Conservation (phyloP, 2,888 invertebrate genomes). For the Adelphocoris suturalis region DNA sequence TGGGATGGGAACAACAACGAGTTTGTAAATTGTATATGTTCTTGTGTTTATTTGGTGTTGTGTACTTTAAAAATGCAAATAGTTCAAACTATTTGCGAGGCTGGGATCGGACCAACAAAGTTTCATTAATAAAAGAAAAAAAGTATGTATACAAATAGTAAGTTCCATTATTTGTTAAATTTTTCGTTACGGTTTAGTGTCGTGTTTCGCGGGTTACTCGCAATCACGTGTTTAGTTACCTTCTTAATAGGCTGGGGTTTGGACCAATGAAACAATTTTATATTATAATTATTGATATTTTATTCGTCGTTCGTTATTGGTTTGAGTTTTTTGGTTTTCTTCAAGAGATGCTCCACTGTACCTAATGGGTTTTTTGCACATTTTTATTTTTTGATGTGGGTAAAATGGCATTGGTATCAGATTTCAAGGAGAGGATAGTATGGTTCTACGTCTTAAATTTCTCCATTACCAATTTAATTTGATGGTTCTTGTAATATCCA, state of each 20-base stretch:
- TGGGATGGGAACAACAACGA: conserved; percentile 68
- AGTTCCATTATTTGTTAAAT: background rate
- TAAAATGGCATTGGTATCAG: too few species aligned
- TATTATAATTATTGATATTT: conserved; percentile 43
- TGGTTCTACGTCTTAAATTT: too few species aligned
- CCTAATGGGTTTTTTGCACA: background rate
- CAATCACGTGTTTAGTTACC: background rate
- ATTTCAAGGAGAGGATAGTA: too few species aligned
- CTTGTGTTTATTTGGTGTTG: conserved; percentile 66
- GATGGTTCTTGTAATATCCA: too few species aligned
- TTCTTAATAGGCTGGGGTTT: conserved; percentile 62
- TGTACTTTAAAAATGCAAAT: conserved; percentile 68
- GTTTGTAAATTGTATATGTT: conserved; percentile 66
- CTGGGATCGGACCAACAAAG: conserved; percentile 71
- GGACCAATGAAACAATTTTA: conserved; percentile 64
- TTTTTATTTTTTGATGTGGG: background rate
- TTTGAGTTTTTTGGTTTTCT: background rate
- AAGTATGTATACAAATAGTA: conserved; percentile 67
- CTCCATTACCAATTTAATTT: too few species aligned
- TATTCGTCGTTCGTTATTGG: background rate
- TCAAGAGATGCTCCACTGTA: background rate
- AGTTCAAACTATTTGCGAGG: conserved; percentile 64
- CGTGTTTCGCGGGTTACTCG: background rate
- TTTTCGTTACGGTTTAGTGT: conserved; percentile 19
- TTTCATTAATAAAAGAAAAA: conserved; percentile 63